These are phyloP conservation scores for Furcula furcula DNA, from an alignment of 2,888 invertebrate species.

Conservation along the genomic window DNA sequence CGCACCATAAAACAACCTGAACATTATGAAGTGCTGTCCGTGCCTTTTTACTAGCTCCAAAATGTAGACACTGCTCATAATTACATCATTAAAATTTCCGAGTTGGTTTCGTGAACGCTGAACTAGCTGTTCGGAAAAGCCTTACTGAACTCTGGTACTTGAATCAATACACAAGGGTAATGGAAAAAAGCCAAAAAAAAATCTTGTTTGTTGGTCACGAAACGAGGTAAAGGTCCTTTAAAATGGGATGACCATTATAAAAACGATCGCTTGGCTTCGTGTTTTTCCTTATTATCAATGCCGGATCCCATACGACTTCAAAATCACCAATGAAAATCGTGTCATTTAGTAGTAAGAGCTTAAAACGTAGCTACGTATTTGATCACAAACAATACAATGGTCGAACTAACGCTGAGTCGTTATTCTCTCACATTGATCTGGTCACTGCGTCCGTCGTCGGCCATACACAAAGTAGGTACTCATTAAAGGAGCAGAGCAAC, in stretches of 20 bases:
- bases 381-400: slow-evolving; percentile 58
- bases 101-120: slow-evolving; percentile 49
- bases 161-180: slow-evolving; percentile 29
- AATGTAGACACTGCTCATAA: slow-evolving; percentile 56
- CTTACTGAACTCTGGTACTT: slow-evolving; percentile 24
- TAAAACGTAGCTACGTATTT: slow-evolving; percentile 50
- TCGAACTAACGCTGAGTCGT: slow-evolving; percentile 50
- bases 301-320: slow-evolving; percentile 15
- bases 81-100: slow-evolving; percentile 55
- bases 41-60: slow-evolving; percentile 54
- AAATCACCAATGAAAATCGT: slow-evolving; percentile 3
- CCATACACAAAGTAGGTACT: slow-evolving; percentile 57
- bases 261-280: slow-evolving; percentile 21
- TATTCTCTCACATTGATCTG: slow-evolving; percentile 56
- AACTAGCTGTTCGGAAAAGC: slow-evolving; percentile 34
- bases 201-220: slow-evolving; percentile 49
- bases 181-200: slow-evolving; percentile 24
- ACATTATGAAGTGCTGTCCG: slow-evolving; percentile 61
- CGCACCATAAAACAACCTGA: slow-evolving; percentile 77
- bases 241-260: slow-evolving; percentile 33
- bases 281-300: slow-evolving; percentile 39
- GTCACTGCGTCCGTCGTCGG: too few species aligned
- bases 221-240: slow-evolving; percentile 51
- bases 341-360: slow-evolving; percentile 28
- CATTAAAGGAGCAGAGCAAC: slow-evolving; percentile 58